Percentiles rank a stretch among this genome's conserved stretches.
phyloP scores from a whole-genome alignment of 1,140 invertebrate species.

The Leptonema lineaticorne region DNA sequence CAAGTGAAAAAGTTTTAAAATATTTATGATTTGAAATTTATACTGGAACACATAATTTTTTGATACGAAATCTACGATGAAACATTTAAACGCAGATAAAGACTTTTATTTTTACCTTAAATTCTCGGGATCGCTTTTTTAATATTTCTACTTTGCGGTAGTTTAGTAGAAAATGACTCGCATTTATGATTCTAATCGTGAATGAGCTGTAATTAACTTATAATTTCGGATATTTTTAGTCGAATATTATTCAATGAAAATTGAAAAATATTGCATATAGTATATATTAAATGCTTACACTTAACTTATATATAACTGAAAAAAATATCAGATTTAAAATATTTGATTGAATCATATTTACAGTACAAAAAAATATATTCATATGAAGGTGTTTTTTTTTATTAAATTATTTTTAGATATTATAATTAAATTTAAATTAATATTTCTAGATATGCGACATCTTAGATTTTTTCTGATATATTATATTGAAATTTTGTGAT shows the following conservation, averaged over 20 bases:
- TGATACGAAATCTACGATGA: slow-evolving; percentile 12
- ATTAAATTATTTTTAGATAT: too few relatives aligned
- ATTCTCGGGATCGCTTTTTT: too few relatives aligned
- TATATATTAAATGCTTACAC: not conserved
- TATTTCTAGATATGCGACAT: too few relatives aligned
- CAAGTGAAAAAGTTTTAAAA: slow-evolving; percentile 6
- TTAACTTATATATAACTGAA: not conserved
- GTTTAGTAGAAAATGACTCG: not conserved
- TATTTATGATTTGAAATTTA: slow-evolving; percentile 18
- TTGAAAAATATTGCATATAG: not conserved
- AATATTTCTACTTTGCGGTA: not conserved
- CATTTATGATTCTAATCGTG: not conserved
- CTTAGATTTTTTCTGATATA: too few relatives aligned
- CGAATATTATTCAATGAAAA: not conserved
- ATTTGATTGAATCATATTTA: too few relatives aligned
- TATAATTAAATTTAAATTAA: too few relatives aligned
- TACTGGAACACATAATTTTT: slow-evolving; percentile 6
- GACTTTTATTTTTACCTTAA: not conserved
- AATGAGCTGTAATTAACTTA: not conserved
- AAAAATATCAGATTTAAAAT: not conserved
- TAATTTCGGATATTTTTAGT: not conserved
- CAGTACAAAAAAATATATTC: too few relatives aligned
- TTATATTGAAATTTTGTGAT: too few relatives aligned
- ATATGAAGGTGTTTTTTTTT: too few relatives aligned
- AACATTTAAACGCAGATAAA: slow-evolving; percentile 5